Evolutionary conservation across 1,140 invertebrate species (phyloP).

Genomic region (Anoplolepis gracilipes): DNA sequence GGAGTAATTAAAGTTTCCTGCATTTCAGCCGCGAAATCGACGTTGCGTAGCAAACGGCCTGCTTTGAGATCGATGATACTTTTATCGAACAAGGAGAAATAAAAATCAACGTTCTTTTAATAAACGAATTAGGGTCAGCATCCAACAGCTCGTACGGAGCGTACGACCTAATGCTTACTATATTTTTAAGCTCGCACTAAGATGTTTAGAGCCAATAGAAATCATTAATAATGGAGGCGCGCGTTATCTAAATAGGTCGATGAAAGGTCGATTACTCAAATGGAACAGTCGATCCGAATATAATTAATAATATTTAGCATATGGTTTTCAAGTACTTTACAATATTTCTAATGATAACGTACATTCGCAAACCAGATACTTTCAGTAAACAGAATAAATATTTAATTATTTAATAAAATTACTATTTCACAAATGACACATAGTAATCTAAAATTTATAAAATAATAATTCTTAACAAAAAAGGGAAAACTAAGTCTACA

Average conservation of each 20-base stretch:
- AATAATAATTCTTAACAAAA: background rate
- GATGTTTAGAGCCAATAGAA: conserved; percentile 23
- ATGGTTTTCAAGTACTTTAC: background rate
- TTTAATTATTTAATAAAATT: background rate
- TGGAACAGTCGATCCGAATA: background rate
- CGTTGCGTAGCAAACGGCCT: conserved; percentile 69
- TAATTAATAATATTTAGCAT: too few species aligned
- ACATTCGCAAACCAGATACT: background rate
- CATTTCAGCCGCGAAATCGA: conserved; percentile 58
- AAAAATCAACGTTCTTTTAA: conserved; percentile 39
- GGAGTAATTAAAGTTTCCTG: conserved; percentile 75
- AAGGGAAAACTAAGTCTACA: background rate
- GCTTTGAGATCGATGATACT: conserved; percentile 44
- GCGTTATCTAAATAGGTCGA: background rate
- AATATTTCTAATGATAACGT: background rate
- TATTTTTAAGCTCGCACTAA: background rate
- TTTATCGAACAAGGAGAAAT: conserved; percentile 20
- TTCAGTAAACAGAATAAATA: background rate
- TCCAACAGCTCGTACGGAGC: conserved; percentile 15
- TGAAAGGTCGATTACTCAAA: background rate
- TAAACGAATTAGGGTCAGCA: conserved; percentile 52
- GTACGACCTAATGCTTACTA: conserved; percentile 9
- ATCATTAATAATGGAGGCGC: conserved; percentile 31
- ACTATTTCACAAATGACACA: background rate
- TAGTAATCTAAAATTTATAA: background rate